Evolutionary conservation across 2,797 vertebrate genomes (phyloP).

Genomic region (Notolabrus celidotus): DNA sequence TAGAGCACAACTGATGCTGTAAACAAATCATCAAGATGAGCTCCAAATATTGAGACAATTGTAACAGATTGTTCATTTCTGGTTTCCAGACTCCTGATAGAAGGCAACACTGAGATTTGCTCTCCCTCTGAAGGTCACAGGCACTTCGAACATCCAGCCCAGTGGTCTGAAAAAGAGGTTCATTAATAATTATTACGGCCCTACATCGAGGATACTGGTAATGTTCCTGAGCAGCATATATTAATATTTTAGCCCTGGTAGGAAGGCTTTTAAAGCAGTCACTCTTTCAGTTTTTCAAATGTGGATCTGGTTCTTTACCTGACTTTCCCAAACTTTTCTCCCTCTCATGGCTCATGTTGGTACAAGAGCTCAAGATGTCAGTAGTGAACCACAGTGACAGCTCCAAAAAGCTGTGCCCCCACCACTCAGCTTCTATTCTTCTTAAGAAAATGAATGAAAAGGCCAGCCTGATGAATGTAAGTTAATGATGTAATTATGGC

Average conservation of each 20-base stretch:
- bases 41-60: slow-evolving; percentile 35
- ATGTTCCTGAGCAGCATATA: slow-evolving; percentile 73
- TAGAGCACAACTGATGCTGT: slow-evolving; percentile 46
- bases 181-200: slow-evolving; percentile 80
- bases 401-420: slow-evolving; percentile 1
- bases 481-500: slow-evolving; percentile 46
- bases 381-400: slow-evolving; percentile 35
- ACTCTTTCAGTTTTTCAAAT: slow-evolving; percentile 66
- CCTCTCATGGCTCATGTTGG: slow-evolving; percentile 30
- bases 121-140: slow-evolving; percentile 54
- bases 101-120: slow-evolving; percentile 24
- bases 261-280: slow-evolving; percentile 79
- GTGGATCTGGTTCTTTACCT: slow-evolving; percentile 52
- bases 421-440: slow-evolving; percentile 24
- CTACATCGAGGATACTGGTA: slow-evolving; percentile 65
- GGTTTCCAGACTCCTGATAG: slow-evolving; percentile 51
- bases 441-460: slow-evolving; percentile 14
- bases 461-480: slow-evolving; percentile 48
- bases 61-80: slow-evolving; percentile 64
- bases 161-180: slow-evolving; percentile 74
- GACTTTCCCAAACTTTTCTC: slow-evolving; percentile 26
- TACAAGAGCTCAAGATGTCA: slow-evolving; percentile 34
- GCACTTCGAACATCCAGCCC: slow-evolving; percentile 71
- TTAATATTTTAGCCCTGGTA: slow-evolving; percentile 79
- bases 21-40: slow-evolving; percentile 64